Percentiles rank a stretch among this genome's conserved stretches.
Conservation (phyloP, 2,888 invertebrate genomes). For the Dynastes maya region DNA sequence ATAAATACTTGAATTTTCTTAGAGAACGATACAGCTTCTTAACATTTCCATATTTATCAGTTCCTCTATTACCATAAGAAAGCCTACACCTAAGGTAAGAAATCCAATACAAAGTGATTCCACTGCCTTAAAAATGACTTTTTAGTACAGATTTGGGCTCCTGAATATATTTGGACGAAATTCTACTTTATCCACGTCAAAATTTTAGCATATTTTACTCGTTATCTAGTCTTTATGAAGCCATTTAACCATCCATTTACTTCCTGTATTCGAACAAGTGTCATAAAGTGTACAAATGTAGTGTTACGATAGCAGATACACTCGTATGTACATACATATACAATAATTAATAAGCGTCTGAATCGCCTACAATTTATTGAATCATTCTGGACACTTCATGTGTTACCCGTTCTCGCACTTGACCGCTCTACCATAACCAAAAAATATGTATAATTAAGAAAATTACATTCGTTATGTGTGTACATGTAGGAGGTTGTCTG, state of each 20-base stretch:
- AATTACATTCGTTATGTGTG: conserved; percentile 50
- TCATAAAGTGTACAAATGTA: conserved; percentile 18
- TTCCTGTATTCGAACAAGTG: conserved; percentile 10
- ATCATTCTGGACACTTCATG: conserved; percentile 56
- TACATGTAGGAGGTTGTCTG: conserved; percentile 48
- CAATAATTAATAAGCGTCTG: conserved; percentile 45
- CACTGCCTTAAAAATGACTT: neutral
- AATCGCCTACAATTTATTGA: conserved; percentile 50
- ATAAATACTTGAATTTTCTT: too few species aligned
- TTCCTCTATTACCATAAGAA: neutral
- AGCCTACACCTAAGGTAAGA: neutral
- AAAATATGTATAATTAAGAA: conserved; percentile 57
- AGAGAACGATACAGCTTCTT: neutral
- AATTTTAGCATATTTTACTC: conserved; percentile 27
- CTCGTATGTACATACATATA: neutral
- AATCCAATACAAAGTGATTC: neutral
- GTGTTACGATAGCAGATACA: conserved; percentile 10
- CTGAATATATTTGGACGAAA: conserved; percentile 7
- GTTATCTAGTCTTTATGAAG: conserved; percentile 37
- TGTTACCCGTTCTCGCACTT: conserved; percentile 54
- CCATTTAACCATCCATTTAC: conserved; percentile 4
- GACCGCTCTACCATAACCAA: conserved; percentile 55
- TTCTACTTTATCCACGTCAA: neutral
- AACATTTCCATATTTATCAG: neutral
- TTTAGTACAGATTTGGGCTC: conserved; percentile 5